phyloP scores from a whole-genome alignment of 2,797 vertebrate genomes.

The Sebastes minor region DNA sequence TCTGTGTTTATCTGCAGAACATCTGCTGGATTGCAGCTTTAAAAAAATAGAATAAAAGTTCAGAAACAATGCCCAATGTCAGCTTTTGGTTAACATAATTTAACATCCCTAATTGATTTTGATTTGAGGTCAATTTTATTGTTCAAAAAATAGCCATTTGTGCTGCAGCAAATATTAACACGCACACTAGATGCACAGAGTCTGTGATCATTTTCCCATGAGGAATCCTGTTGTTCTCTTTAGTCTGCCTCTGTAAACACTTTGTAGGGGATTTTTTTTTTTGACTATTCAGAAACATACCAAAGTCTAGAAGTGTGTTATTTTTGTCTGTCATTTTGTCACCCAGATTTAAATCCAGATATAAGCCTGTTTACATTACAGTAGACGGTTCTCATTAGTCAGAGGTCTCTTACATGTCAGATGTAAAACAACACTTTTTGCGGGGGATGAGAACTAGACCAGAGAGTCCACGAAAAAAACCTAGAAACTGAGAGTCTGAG shows the following conservation, averaged over 20 bases:
- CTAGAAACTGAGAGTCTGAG: background rate
- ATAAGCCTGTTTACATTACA: constrained; percentile 50
- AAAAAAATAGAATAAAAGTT: background rate
- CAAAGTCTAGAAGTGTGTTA: constrained; percentile 32
- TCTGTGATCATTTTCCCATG: constrained; percentile 25
- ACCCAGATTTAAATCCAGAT: constrained; percentile 48
- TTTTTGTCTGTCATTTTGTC: constrained; percentile 59
- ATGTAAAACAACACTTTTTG: constrained; percentile 1
- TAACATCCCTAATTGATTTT: background rate
- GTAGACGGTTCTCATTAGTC: constrained; percentile 46
- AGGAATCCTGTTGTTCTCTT: constrained; percentile 42
- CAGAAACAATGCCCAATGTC: background rate
- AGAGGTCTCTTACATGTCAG: constrained; percentile 8
- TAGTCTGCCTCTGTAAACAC: constrained; percentile 44
- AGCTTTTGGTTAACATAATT: background rate
- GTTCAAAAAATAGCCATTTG: background rate
- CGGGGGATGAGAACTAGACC: background rate
- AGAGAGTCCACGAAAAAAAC: background rate
- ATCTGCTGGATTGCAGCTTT: background rate
- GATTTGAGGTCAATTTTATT: constrained; percentile 17
- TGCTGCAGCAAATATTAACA: constrained; percentile 10
- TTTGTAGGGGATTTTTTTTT: no score
- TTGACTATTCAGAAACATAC: no score
- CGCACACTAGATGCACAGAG: constrained; percentile 2
- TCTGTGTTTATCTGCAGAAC: background rate